Conservation (phyloP, 2,888 invertebrate species). For the Salpingus planirostris region DNA sequence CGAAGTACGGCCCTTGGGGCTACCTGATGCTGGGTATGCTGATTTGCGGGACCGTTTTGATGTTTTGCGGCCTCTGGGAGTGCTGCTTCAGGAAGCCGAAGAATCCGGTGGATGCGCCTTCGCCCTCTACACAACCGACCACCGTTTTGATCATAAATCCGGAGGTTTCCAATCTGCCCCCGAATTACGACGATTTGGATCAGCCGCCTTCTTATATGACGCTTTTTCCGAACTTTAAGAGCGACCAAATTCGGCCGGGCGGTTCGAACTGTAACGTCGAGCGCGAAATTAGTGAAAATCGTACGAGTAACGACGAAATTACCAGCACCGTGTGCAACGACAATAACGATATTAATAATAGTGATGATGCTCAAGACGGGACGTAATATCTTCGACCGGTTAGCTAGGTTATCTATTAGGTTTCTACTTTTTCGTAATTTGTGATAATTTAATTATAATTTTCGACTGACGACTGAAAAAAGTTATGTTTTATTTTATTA, state of each 20-base stretch:
- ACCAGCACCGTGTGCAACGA: too few relatives aligned
- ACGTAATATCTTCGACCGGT: too few relatives aligned
- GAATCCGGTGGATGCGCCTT: slow-evolving; percentile 20
- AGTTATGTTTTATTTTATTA: slow-evolving; percentile 9
- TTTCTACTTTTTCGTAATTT: too few relatives aligned
- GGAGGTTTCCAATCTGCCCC: slow-evolving; percentile 39
- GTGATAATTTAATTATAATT: slow-evolving; percentile 13
- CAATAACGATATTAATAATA: too few relatives aligned
- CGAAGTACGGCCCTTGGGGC: slow-evolving; percentile 66
- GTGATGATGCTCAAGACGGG: too few relatives aligned
- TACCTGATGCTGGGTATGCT: slow-evolving; percentile 63
- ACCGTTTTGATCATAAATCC: slow-evolving; percentile 31
- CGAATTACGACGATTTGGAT: slow-evolving; percentile 55
- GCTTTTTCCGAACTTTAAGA: slow-evolving; percentile 47
- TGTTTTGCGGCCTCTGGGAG: slow-evolving; percentile 63
- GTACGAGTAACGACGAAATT: slow-evolving; percentile 4
- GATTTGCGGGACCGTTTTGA: slow-evolving; percentile 58
- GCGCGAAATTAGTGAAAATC: slow-evolving; percentile 4
- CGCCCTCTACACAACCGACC: slow-evolving; percentile 21
- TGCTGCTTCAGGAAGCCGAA: slow-evolving; percentile 43
- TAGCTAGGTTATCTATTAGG: too few relatives aligned
- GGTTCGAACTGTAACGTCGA: slow-evolving; percentile 3
- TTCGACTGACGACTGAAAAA: too few relatives aligned
- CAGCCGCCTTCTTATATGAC: slow-evolving; percentile 58
- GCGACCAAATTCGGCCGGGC: too few relatives aligned